These are phyloP conservation scores for Anguilla pacifica DNA, from an alignment of 2,797 vertebrate genomes.

Conservation along the genomic window DNA sequence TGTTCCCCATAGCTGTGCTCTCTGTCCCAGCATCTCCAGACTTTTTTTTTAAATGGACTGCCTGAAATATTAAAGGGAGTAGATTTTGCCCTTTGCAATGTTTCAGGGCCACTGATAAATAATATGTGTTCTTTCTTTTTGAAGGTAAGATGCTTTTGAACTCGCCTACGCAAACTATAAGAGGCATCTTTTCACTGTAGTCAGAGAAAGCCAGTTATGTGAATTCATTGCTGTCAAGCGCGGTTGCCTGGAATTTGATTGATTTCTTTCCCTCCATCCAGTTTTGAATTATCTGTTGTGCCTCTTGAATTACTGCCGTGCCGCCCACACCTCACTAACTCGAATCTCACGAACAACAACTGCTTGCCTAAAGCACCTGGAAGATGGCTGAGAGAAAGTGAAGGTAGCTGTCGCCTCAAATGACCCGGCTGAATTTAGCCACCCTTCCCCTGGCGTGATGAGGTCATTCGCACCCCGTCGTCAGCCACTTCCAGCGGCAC, in stretches of 20 bases:
- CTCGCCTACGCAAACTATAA: not conserved
- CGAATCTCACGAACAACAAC: not conserved
- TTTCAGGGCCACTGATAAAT: not conserved
- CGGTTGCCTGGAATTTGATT: not conserved
- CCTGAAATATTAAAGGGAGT: not conserved
- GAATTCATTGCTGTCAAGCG: not conserved
- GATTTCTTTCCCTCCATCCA: not conserved
- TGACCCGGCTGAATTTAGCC: not conserved
- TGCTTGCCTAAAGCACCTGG: not conserved
- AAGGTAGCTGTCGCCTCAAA: not conserved
- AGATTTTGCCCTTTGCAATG: not conserved
- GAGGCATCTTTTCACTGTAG: not conserved
- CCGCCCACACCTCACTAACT: not conserved
- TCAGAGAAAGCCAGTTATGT: not conserved
- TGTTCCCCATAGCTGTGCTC: not conserved
- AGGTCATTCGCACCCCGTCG: not conserved
- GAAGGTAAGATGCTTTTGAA: not conserved
- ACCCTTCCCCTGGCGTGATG: not conserved
- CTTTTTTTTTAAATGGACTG: not conserved
- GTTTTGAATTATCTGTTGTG: not conserved
- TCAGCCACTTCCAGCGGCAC: not conserved
- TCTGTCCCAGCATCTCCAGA: not conserved
- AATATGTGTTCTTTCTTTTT: conserved; percentile 1
- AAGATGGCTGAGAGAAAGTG: not conserved
- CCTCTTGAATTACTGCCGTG: not conserved